Base-by-base conservation (phyloP, 2,888 invertebrate genomes). In the Dioctria rufipes region DNA sequence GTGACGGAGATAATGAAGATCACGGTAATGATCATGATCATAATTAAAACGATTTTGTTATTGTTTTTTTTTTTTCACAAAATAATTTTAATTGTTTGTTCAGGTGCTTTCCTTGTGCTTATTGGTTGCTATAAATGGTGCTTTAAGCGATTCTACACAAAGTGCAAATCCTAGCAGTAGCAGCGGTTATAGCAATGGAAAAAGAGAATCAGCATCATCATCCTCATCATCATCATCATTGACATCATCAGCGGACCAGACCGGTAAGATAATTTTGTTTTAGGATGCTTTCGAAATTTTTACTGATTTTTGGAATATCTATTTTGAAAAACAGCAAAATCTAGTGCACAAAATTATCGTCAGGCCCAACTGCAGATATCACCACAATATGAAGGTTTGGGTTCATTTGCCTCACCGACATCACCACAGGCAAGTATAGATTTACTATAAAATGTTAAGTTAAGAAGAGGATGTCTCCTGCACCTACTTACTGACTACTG, bases 1-100 rank as follows among this genome's bases (percentile, higher is more conserved):
- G 71, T 51, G 51, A 51, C 71, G 54, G 39, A 46, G 42, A 75
- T 42, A 75, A 75, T 75, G 75, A 75, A 60, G 42, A n/a, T 75
- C 42, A 75, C 61, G 58, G 75, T 75, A 75, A 61, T 13, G 5
- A 42, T 13, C 43, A 5, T 25, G 11, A n/a, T 13, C 43, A 5
- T 25, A 3, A n/a, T 40, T 54, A 37, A 71, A 39, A 8, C 3
- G 42, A 49, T 13, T 75, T 75, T 37, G 5, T 60, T 46, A 75
- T 37, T 58, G 9, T 60, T 75, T 60, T 43, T 75, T 3, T 25
- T 6, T 75, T 42, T 46, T 60, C 37, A 75, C 25, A 25, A 25
- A 75, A 9, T 58, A 40, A 75, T 75, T 60, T 43, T 43, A 6
- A 42, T 43, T 75, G 5, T 25, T 6, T 75, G 58, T 46, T 60